Conservation (phyloP, 2,113 vertebrate genomes). For the Oreotrochilus melanogaster region DNA sequence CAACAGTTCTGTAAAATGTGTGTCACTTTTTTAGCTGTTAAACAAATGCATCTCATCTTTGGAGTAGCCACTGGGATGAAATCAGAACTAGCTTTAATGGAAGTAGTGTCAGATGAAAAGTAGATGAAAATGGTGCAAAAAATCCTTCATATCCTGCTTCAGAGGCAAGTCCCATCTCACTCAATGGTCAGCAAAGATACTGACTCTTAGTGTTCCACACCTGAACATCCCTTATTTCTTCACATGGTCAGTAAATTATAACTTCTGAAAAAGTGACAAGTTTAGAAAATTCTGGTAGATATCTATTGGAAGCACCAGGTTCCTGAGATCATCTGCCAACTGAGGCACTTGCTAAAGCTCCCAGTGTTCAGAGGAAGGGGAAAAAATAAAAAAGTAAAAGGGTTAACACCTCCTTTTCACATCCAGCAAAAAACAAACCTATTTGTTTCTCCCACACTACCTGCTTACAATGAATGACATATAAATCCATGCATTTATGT, state of each 20-base stretch:
- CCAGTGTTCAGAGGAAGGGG: neutral
- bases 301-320: neutral
- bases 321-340: neutral
- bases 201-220: neutral
- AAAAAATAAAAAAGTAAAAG: neutral
- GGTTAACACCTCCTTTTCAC: neutral
- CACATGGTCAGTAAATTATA: neutral
- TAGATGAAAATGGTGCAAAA: neutral
- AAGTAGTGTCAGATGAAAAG: neutral
- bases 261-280: neutral
- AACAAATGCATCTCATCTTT: neutral
- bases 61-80: neutral
- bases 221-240: neutral
- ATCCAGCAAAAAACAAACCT: neutral
- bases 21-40: neutral
- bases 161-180: neutral
- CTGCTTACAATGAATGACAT: neutral
- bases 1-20: neutral
- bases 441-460: neutral
- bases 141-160: neutral
- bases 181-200: neutral
- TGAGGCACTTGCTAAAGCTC: neutral
- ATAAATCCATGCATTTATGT: neutral
- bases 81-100: neutral
- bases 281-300: neutral